Base-by-base conservation (phyloP, 1,140 invertebrate genomes). In the Catajapyx aquilonaris region DNA sequence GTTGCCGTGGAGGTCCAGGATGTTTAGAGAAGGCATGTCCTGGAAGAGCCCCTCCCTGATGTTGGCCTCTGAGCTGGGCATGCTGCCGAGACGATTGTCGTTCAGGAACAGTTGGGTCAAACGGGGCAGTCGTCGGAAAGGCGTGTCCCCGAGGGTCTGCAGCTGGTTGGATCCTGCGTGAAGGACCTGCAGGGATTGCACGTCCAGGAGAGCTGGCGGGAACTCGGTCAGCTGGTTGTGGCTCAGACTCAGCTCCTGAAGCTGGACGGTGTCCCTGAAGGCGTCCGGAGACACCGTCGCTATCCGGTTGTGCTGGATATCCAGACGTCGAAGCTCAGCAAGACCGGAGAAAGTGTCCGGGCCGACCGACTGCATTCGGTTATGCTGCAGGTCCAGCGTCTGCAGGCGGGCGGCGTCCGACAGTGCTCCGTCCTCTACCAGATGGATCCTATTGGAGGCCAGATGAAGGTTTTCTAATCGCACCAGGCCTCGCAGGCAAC, bases 1-100 rank as follows among this genome's bases (percentile, higher is more conserved):
- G 52, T 91, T 91, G 44, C 72, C 73, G 35, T 81, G 75, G 37
- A 88, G 59, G 58, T 84, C 73, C 4, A 85, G 65, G 30, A 72
- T 63, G 44, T 69, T 66, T 9, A 88, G 54, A 35, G 73, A 67
- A 19, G 67, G 66, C 31, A 86, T 51, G 47, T 77, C 66, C 41
- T 69, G 60, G 44, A 86, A 84, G 5, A 71, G 72, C 1, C 73
- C 71, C 44, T 75, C 61, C 42, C 20, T 58, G n/a, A n/a, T n/a
- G n/a, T n/a, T n/a, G 41, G 5, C 23, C 15, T 20, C 32, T 35
- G 32, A 58, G 51, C 16, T 45, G 17, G 40, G 43, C 5, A 55
- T 28, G 13, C 45, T 33, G 5, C 22, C 41, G 5, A 56, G 36
- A 13, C 41, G 46, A 38, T 56, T 56, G 21, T 46, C 47, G 30